Conservation (phyloP, 2,797 vertebrate genomes). For the Champsocephalus gunnari region DNA sequence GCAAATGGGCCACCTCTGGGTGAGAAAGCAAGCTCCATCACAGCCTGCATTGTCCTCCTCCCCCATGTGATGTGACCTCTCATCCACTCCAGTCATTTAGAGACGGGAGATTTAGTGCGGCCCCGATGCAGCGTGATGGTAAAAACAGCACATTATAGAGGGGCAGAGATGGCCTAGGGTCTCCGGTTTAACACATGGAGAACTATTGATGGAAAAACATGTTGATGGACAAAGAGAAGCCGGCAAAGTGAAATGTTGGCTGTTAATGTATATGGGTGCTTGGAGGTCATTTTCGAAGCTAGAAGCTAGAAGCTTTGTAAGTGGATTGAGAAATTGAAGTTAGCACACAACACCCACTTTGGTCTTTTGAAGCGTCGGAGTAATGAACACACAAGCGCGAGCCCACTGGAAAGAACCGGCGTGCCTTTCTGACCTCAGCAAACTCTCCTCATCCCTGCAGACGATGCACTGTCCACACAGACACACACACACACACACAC, state of each 20-base stretch:
- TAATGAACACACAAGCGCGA: slow-evolving; percentile 52
- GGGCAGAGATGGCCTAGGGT: slow-evolving; percentile 61
- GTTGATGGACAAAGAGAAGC: slow-evolving; percentile 67
- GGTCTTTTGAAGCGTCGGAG: slow-evolving; percentile 57
- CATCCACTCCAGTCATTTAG: slow-evolving; percentile 76
- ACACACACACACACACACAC: slow-evolving; percentile 5
- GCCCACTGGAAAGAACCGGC: slow-evolving; percentile 30
- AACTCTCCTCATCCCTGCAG: slow-evolving; percentile 54
- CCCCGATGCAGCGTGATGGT: slow-evolving; percentile 53
- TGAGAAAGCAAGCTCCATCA: slow-evolving; percentile 62
- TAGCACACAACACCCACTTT: slow-evolving; percentile 55
- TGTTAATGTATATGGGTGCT: slow-evolving; percentile 65
- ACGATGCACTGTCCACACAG: slow-evolving; percentile 46
- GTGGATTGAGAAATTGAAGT: slow-evolving; percentile 63
- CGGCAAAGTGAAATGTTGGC: slow-evolving; percentile 51
- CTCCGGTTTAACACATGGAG: slow-evolving; percentile 61
- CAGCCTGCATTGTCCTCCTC: slow-evolving; percentile 68
- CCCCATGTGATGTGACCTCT: slow-evolving; percentile 79
- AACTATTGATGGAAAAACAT: slow-evolving; percentile 69
- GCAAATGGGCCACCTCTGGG: slow-evolving; percentile 62
- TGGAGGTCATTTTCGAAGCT: slow-evolving; percentile 60
- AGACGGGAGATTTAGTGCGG: slow-evolving; percentile 74
- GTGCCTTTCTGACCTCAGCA: slow-evolving; percentile 55
- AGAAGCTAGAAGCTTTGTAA: slow-evolving; percentile 54
- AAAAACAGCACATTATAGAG: slow-evolving; percentile 57